Percentiles rank a stretch among this genome's conserved stretches.
These are phyloP conservation scores for Heliopora coerulea DNA, from an alignment of 92 coral and sea anemone genomes.

Conservation along the genomic window DNA sequence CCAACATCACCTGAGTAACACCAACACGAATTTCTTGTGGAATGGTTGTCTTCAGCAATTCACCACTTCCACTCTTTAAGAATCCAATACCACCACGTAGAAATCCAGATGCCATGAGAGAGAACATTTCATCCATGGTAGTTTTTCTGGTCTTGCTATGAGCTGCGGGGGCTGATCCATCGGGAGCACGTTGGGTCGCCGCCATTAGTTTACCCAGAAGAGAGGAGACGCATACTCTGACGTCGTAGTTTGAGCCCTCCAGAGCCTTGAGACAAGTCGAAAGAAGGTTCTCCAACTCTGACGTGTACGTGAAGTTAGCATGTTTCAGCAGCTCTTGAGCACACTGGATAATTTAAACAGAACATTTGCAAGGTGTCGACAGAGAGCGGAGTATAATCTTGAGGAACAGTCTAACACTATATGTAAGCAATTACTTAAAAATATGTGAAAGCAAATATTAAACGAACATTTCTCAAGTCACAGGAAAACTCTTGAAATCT, in stretches of 20 bases:
- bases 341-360: slow-evolving; percentile 58
- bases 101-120: slow-evolving; percentile 90
- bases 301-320: slow-evolving; percentile 83
- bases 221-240: slow-evolving; percentile 88
- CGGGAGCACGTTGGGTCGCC: slow-evolving; percentile 71
- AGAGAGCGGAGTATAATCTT: neutral
- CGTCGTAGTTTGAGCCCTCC: slow-evolving; percentile 95
- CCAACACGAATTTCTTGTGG: slow-evolving; percentile 97
- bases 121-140: slow-evolving; percentile 77
- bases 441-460: too few species aligned
- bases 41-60: slow-evolving; percentile 78
- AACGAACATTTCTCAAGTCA: too few species aligned
- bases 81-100: slow-evolving; percentile 98
- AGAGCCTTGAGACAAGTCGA: slow-evolving; percentile 88
- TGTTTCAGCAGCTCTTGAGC: slow-evolving; percentile 83
- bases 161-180: slow-evolving; percentile 49
- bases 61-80: slow-evolving; percentile 90
- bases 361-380: neutral
- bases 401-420: too few species aligned
- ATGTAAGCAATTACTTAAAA: too few species aligned
- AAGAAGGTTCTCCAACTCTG: slow-evolving; percentile 78
- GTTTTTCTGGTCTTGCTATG: slow-evolving; percentile 62
- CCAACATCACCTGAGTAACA: slow-evolving; percentile 97
- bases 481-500: too few species aligned
- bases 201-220: slow-evolving; percentile 88